Base-by-base conservation (phyloP, 2,888 invertebrate genomes). In the Aquatica leii region DNA sequence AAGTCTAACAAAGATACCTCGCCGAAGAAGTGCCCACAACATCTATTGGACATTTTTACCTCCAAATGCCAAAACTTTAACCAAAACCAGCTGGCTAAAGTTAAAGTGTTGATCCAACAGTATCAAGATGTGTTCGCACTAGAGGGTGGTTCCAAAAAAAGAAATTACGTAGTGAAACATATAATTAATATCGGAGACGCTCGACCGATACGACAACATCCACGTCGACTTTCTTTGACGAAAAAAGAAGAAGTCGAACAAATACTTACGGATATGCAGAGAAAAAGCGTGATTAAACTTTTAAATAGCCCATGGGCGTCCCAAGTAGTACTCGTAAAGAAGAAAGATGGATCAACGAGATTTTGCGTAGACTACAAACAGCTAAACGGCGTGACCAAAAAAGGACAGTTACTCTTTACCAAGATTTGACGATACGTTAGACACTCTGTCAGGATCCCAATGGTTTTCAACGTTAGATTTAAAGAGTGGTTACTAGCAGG, bases 381-480 rank as follows among this genome's bases (percentile, higher is more conserved):
- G 9, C 9, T 40, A 9, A 40, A 40, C 14, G 11, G 9, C 3
- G 59, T 67, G 1, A 68, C 60, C 14, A 17, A n/a, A 66, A 9
- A 51, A 53, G 14, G 40, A 62, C 15, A 51, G 53, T 18, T 62
- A 62, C 18, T 48, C 57, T 18, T 56, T 55, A 60, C 63, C 34
- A 41, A 58, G 53, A 48, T 31, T 55, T 14, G 49, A 62, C 37
- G 68, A 61, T 59, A 69, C 56, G 1, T 35, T 70, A 40, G 59
- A 69, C 24, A 67, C 40, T 9, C 11, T 40, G n/a, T 53, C 61
- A 2, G 69, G 59, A 1, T 55, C 67, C 0, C 54, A 52, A 37
- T 69, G 68, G 65, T 72, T 59, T n/a, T 71, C 68, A 0, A 70
- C 67, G 3, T 54, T 72, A 15, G 68, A 69, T n/a, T 48, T 69